Conservation (phyloP, 2,113 vertebrate genomes). For the Lophochroa leadbeateri region DNA sequence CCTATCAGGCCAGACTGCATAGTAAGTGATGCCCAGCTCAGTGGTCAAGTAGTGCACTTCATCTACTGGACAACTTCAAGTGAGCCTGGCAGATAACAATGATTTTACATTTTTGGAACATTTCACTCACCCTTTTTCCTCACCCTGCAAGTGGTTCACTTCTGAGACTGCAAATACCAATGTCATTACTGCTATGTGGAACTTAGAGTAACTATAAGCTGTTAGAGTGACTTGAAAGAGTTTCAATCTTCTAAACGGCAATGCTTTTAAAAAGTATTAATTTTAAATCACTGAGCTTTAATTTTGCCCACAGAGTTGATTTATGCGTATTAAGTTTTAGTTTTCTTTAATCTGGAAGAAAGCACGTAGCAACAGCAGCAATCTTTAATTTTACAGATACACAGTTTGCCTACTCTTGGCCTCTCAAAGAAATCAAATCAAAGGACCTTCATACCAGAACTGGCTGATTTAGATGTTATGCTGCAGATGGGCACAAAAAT, state of each 20-base stretch:
- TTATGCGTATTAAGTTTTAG: not conserved
- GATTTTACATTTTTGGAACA: not conserved
- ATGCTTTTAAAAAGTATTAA: slow-evolving; percentile 15
- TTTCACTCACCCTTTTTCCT: not conserved
- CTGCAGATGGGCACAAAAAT: not conserved
- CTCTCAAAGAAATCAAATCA: slow-evolving; percentile 31
- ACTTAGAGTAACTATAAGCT: not conserved
- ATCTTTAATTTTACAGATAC: slow-evolving; percentile 2
- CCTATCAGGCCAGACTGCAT: not conserved
- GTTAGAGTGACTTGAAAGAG: not conserved
- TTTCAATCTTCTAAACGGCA: not conserved
- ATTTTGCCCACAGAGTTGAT: not conserved
- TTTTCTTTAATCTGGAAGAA: slow-evolving; percentile 18
- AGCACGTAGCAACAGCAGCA: not conserved
- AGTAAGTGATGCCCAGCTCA: not conserved
- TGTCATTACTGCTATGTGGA: not conserved
- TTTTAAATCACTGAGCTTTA: slow-evolving; percentile 1
- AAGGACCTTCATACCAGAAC: not conserved
- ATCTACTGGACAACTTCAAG: not conserved
- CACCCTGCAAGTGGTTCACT: not conserved
- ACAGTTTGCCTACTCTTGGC: not conserved
- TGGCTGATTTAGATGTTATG: not conserved
- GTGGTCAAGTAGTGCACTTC: not conserved
- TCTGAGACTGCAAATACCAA: not conserved
- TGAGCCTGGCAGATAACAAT: not conserved